Base-by-base conservation (phyloP, 2,888 invertebrate species). In the Eulithis testata region DNA sequence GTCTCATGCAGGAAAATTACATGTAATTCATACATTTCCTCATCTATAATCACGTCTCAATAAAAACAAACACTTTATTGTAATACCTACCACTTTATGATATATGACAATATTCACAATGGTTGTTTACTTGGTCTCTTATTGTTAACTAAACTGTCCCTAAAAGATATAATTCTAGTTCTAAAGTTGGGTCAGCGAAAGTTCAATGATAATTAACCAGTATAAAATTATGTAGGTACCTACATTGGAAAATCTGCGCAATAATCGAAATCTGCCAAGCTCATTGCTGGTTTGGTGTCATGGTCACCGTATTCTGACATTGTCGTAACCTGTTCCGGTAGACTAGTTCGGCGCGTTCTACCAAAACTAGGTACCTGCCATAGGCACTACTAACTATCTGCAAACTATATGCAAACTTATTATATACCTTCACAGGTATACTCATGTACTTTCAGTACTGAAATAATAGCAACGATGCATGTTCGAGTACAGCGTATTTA, bases 301-400 rank as follows among this genome's bases (percentile, higher is more conserved):
- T 63, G 82, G 82, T 66, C 82, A 77, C 59, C 73, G 73, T 70
- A 68, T 60, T 71, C 72, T 79, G 78, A 78, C 76, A 81, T 82
- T 83, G 82, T 75, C 72, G 82, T 76, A 81, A 83, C 72, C 60
- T 68, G 78, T 71, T 65, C 77, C 79, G 83, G 77, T 82, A 78
- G 73, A 77, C 55, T 77, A 81, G 71, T 62, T 73, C 65, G 31
- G 68, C 66, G 55, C 49, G 51, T 49, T 50, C 27, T 21, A 67
- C 7, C 11, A 53, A 63, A 51, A 51, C 51, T 37, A 57, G 11
- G 43, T 49, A 12, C 14, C 7, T 12, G 27, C 4, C 4, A 27
- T 27, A 8, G 27, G 1, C n/a, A 44, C n/a, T n/a, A n/a, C n/a
- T n/a, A n/a, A n/a, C n/a, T 45, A 45, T 21, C 11, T 27, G 43